These are phyloP conservation scores for Oryzias woworae DNA, from an alignment of 2,113 vertebrate species.

Conservation along the genomic window DNA sequence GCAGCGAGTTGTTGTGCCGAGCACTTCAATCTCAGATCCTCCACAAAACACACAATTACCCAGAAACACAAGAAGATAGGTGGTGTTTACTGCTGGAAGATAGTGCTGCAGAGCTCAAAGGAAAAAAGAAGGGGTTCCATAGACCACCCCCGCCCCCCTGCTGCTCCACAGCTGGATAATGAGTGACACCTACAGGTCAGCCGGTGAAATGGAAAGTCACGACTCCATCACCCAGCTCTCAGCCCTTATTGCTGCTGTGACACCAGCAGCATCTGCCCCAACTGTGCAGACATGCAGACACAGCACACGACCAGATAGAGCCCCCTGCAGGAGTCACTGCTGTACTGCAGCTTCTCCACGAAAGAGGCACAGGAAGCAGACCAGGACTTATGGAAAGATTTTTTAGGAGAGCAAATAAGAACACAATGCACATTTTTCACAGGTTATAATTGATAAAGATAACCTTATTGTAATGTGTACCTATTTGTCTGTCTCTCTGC, in stretches of 20 bases:
- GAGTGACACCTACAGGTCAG: slow-evolving; percentile 64
- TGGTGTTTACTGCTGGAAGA: not conserved
- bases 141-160: not conserved
- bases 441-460: too few species aligned
- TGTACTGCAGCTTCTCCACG: slow-evolving; percentile 19
- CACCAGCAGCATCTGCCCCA: slow-evolving; percentile 2
- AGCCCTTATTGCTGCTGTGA: slow-evolving; percentile 5
- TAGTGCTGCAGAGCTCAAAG: not conserved
- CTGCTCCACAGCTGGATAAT: slow-evolving; percentile 34
- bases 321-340: slow-evolving; percentile 40
- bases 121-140: not conserved
- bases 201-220: slow-evolving; percentile 29
- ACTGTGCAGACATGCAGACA: not conserved
- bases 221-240: slow-evolving; percentile 5
- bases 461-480: too few species aligned
- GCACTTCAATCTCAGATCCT: too few species aligned
- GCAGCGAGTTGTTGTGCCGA: too few species aligned
- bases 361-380: not conserved
- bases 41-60: too few species aligned
- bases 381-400: too few species aligned
- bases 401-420: too few species aligned
- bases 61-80: too few species aligned
- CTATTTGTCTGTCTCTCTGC: too few species aligned
- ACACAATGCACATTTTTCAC: too few species aligned
- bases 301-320: slow-evolving; percentile 36